Evolutionary conservation across 2,113 vertebrate genomes (phyloP).

Genomic region (Macroglossus sobrinus): DNA sequence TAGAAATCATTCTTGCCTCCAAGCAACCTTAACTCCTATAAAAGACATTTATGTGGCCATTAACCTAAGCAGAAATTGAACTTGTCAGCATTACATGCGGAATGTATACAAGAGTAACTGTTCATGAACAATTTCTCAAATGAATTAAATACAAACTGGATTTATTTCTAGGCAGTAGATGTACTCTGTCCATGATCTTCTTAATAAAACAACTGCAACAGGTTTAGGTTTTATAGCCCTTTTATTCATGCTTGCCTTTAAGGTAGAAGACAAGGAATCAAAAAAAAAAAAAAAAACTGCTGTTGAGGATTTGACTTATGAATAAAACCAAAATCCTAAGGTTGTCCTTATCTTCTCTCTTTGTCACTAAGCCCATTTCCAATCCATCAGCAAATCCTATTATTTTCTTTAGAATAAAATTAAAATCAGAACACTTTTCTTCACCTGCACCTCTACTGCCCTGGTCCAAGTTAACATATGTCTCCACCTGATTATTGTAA

Average conservation of each 20-base stretch:
- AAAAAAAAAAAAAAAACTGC: background rate
- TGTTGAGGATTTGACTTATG: background rate
- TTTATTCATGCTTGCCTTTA: constrained; percentile 1
- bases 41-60: constrained; percentile 73
- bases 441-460: background rate
- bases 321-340: background rate
- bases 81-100: constrained; percentile 66
- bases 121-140: constrained; percentile 65
- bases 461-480: background rate
- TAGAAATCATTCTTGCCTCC: constrained; percentile 68
- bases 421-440: background rate
- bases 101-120: constrained; percentile 55
- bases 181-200: constrained; percentile 57
- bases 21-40: constrained; percentile 68
- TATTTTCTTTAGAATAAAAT: background rate
- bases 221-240: background rate
- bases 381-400: background rate
- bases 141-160: constrained; percentile 61
- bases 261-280: background rate
- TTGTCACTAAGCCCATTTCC: background rate
- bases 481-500: background rate
- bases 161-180: constrained; percentile 40
- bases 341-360: background rate
- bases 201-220: constrained; percentile 18
- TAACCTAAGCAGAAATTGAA: constrained; percentile 72